A percentile compares a stretch with the other conserved stretches of the same genome.
These are phyloP conservation scores for Bambusicola thoracicus DNA, from an alignment of 2,113 vertebrate genomes.

Conservation along the genomic window DNA sequence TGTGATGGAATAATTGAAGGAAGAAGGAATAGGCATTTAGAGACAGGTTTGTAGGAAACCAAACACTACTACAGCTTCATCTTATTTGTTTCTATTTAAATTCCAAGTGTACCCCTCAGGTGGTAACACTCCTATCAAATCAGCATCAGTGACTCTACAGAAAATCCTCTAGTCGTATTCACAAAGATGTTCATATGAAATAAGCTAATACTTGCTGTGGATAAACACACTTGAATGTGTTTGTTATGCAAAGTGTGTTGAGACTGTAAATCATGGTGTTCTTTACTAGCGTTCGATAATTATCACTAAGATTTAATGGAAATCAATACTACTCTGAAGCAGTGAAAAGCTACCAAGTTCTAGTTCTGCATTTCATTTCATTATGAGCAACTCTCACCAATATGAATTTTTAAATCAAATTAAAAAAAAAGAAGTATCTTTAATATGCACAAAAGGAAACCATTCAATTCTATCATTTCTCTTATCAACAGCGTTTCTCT, in stretches of 20 bases:
- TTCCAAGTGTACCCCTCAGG: neutral
- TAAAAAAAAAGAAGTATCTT: neutral
- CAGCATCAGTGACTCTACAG: neutral
- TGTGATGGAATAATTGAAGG: neutral
- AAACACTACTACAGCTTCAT: neutral
- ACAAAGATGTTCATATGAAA: neutral
- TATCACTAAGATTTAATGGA: conserved; percentile 25
- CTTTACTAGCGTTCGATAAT: conserved; percentile 5
- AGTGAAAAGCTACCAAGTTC: neutral
- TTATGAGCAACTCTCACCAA: neutral
- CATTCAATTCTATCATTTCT: neutral
- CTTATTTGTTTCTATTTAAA: neutral
- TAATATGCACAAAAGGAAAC: neutral
- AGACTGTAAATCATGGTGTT: neutral
- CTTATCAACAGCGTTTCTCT: neutral
- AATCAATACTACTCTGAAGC: conserved; percentile 15
- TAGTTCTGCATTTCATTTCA: neutral
- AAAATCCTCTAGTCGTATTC: neutral
- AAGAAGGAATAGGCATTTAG: neutral
- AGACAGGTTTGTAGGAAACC: neutral
- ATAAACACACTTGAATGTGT: neutral
- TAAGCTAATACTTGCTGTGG: neutral
- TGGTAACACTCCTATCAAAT: neutral
- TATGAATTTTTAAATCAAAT: neutral
- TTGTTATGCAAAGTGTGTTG: neutral